These are phyloP conservation scores for Crocallis elinguaria DNA, from an alignment of 2,888 invertebrate species.

Conservation along the genomic window DNA sequence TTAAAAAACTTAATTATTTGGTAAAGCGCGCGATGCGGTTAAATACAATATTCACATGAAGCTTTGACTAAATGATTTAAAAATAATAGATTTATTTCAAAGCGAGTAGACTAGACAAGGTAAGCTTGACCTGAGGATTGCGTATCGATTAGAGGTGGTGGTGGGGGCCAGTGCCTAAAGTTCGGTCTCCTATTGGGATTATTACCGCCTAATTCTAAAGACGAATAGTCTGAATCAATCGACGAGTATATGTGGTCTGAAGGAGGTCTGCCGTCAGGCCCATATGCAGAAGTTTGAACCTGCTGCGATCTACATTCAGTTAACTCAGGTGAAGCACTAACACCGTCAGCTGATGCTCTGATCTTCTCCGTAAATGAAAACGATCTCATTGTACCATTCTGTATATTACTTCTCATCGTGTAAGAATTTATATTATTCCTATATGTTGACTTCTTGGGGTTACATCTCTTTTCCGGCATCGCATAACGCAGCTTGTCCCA, in stretches of 20 bases:
- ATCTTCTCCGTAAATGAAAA: slow-evolving; percentile 85
- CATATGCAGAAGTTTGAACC: slow-evolving; percentile 72
- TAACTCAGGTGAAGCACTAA: slow-evolving; percentile 88
- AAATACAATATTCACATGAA: slow-evolving; percentile 77
- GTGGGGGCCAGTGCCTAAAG: slow-evolving; percentile 78
- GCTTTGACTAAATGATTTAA: slow-evolving; percentile 73
- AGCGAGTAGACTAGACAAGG: slow-evolving; percentile 78
- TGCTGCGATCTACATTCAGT: slow-evolving; percentile 67
- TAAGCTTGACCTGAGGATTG: slow-evolving; percentile 80
- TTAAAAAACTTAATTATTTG: slow-evolving; percentile 78
- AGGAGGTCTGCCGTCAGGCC: slow-evolving; percentile 87
- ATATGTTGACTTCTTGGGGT: slow-evolving; percentile 85
- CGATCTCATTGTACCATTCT: slow-evolving; percentile 85
- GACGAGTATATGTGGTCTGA: slow-evolving; percentile 96
- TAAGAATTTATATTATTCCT: slow-evolving; percentile 93
- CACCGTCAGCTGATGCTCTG: slow-evolving; percentile 63
- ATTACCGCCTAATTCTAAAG: slow-evolving; percentile 88
- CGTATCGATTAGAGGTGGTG: slow-evolving; percentile 73
- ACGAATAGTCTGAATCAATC: slow-evolving; percentile 95
- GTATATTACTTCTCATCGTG: slow-evolving; percentile 87
- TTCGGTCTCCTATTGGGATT: slow-evolving; percentile 75
- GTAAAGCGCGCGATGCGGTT: slow-evolving; percentile 78
- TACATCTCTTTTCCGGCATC: slow-evolving; percentile 89
- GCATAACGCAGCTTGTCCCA: slow-evolving; percentile 96
- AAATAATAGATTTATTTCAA: too few relatives aligned